phyloP scores from a whole-genome alignment of 2,888 invertebrate genomes.

The Listrodromus nycthemerus region DNA sequence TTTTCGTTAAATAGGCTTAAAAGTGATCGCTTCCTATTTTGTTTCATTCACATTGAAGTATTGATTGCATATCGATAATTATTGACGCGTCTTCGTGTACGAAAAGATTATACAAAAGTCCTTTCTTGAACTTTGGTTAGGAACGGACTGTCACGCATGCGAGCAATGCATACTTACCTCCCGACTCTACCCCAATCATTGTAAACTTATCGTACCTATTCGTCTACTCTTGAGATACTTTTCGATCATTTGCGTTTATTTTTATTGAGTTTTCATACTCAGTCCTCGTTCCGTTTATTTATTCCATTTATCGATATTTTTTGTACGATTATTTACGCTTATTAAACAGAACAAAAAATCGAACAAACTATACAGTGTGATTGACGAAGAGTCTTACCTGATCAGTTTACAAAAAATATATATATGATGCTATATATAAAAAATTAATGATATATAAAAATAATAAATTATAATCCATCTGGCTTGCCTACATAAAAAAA shows the following conservation, averaged over 20 bases:
- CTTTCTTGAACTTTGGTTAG: slow-evolving; percentile 36
- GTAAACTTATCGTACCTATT: slow-evolving; percentile 43
- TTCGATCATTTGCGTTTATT: slow-evolving; percentile 19
- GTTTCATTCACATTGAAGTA: slow-evolving; percentile 64
- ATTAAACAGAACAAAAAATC: slow-evolving; percentile 32
- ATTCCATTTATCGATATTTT: slow-evolving; percentile 26
- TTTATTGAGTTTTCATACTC: slow-evolving; percentile 13
- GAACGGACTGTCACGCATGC: slow-evolving; percentile 33
- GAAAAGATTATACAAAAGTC: neutral
- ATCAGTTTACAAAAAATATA: slow-evolving; percentile 62
- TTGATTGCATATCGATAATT: slow-evolving; percentile 54
- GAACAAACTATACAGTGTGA: slow-evolving; percentile 67
- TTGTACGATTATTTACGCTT: slow-evolving; percentile 57
- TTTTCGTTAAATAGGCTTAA: slow-evolving; percentile 71
- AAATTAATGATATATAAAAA: slow-evolving; percentile 25
- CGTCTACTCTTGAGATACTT: slow-evolving; percentile 41
- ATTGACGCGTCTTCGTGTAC: slow-evolving; percentile 17
- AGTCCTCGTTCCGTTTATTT: slow-evolving; percentile 36
- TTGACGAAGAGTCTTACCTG: slow-evolving; percentile 65
- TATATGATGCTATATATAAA: slow-evolving; percentile 58
- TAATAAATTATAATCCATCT: slow-evolving; percentile 50
- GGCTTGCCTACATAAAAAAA: slow-evolving; percentile 55
- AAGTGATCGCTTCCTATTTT: slow-evolving; percentile 68
- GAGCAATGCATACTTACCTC: slow-evolving; percentile 25
- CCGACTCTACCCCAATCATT: slow-evolving; percentile 15